Percentiles rank a stretch among this genome's conserved stretches.
Conservation (phyloP, 2,797 vertebrate species). For the Sebastiscus albofasciatus region DNA sequence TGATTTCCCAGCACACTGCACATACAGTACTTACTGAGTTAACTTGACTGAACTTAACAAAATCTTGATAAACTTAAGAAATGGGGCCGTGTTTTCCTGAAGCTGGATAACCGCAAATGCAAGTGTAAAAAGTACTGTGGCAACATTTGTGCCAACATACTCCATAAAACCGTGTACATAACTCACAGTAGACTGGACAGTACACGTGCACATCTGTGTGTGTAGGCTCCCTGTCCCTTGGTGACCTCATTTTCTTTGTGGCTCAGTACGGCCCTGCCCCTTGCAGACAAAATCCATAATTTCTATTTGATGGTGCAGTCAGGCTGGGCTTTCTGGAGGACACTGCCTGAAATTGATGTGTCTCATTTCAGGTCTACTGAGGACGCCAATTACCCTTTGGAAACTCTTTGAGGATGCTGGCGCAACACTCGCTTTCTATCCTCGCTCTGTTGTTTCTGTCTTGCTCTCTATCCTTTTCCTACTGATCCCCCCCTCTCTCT, state of each 20-base stretch:
- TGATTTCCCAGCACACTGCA: background rate
- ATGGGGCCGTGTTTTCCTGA: background rate
- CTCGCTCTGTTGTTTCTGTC: constrained; percentile 37
- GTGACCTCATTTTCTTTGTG: constrained; percentile 79
- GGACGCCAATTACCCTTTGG: constrained; percentile 81
- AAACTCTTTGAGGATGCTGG: constrained; percentile 72
- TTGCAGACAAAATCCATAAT: constrained; percentile 86
- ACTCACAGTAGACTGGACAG: constrained; percentile 14
- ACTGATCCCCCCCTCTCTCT: constrained; percentile 2
- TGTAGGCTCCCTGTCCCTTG: constrained; percentile 46
- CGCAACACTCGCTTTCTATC: constrained; percentile 46
- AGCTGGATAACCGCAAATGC: background rate
- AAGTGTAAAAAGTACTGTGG: background rate
- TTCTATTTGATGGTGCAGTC: constrained; percentile 82
- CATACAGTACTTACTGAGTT: background rate
- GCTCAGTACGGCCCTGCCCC: constrained; percentile 65
- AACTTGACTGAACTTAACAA: background rate
- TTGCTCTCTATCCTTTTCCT: constrained; percentile 8
- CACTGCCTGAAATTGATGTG: constrained; percentile 80
- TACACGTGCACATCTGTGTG: constrained; percentile 30
- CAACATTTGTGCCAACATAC: constrained; percentile 1
- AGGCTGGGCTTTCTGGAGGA: constrained; percentile 73
- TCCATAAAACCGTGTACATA: constrained; percentile 1
- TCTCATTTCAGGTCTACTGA: constrained; percentile 80
- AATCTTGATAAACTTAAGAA: background rate